Conservation (phyloP, 2,797 vertebrate species). For the Cirrhinus mrigala region DNA sequence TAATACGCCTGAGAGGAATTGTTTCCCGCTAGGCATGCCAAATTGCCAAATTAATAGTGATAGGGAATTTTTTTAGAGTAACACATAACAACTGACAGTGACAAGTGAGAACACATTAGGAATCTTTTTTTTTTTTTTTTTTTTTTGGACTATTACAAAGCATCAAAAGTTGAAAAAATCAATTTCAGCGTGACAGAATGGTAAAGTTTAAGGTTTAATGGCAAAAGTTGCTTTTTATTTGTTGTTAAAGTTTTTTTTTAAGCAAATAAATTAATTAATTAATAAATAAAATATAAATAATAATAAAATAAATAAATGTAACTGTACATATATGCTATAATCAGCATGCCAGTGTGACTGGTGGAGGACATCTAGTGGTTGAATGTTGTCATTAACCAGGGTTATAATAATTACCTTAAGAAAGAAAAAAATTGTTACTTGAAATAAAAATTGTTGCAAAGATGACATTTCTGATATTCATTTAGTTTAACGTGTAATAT, state of each 20-base stretch:
- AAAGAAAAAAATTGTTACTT: not conserved
- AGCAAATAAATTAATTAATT: not conserved
- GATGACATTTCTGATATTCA: not conserved
- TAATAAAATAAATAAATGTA: too few species aligned
- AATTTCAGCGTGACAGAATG: not conserved
- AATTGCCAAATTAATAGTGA: not conserved
- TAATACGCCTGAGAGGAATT: not conserved
- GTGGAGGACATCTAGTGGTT: conserved; percentile 25
- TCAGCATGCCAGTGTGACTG: not conserved
- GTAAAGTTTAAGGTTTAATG: not conserved
- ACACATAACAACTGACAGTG: not conserved
- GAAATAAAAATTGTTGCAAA: too few species aligned
- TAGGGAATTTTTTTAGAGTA: not conserved
- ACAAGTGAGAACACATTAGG: not conserved
- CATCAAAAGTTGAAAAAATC: not conserved
- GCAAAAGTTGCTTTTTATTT: not conserved
- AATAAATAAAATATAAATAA: too few species aligned
- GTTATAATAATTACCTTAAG: not conserved
- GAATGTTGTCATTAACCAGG: not conserved
- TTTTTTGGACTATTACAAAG: not conserved
- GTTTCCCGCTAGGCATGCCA: conserved; percentile 1
- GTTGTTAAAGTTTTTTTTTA: not conserved
- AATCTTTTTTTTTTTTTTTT: not conserved
- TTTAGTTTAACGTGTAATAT: not conserved
- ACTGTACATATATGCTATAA: too few species aligned